A percentile compares a stretch with the other conserved stretches of the same genome.
phyloP scores from a whole-genome alignment of 2,113 vertebrate genomes.

The Elaphurus davidianus region DNA sequence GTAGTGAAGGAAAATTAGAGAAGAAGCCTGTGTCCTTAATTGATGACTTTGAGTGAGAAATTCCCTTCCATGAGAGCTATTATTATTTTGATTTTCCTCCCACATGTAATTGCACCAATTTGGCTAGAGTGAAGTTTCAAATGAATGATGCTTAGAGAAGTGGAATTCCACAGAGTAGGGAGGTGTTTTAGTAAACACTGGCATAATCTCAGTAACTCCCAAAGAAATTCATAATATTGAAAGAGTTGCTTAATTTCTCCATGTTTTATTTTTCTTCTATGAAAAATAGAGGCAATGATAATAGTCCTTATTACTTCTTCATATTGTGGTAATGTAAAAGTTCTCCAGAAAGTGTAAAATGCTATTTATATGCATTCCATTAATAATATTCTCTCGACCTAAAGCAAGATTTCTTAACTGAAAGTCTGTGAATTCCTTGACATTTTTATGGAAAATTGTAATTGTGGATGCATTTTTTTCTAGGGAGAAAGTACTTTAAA shows the following conservation, averaged over 20 bases:
- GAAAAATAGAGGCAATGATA: not conserved
- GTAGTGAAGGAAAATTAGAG: not conserved
- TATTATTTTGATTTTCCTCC: not conserved
- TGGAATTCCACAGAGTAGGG: not conserved
- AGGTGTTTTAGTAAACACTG: not conserved
- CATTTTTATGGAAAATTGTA: not conserved
- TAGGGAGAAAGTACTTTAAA: not conserved
- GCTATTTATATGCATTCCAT: not conserved
- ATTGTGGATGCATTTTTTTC: not conserved
- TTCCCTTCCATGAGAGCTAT: not conserved
- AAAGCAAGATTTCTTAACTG: not conserved
- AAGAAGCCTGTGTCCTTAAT: not conserved
- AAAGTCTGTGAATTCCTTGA: not conserved
- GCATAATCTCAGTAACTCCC: not conserved
- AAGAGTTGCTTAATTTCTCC: not conserved
- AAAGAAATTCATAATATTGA: not conserved
- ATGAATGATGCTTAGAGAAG: not conserved
- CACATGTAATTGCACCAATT: not conserved
- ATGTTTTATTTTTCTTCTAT: not conserved
- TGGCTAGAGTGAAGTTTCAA: not conserved
- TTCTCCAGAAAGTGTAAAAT: not conserved
- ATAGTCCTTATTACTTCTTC: not conserved
- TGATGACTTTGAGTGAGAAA: not conserved
- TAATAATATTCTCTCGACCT: not conserved
- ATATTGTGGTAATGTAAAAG: not conserved